Evolutionary conservation across 2,888 invertebrate species (phyloP).

Genomic region (Idaea aversata): DNA sequence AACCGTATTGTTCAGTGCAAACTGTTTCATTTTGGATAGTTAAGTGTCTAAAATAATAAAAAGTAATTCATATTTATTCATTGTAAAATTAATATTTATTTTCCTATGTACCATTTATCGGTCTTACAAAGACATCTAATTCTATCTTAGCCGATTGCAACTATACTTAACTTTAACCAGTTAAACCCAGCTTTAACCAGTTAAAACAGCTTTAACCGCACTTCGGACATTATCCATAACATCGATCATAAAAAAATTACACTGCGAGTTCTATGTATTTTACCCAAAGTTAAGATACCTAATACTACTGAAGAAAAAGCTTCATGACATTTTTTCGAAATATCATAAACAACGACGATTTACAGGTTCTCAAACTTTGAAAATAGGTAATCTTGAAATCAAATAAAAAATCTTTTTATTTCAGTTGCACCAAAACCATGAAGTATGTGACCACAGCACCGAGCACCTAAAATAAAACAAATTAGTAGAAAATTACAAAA

Average conservation of each 20-base stretch:
- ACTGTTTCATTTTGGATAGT: no score
- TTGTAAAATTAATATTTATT: no score
- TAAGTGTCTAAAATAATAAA: no score
- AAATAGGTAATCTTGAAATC: background rate
- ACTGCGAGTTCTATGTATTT: background rate
- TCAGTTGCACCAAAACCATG: constrained; percentile 94
- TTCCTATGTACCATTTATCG: no score
- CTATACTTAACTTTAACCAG: background rate
- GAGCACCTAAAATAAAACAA: constrained; percentile 85
- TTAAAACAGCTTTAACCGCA: background rate
- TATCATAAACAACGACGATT: background rate
- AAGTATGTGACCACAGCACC: constrained; percentile 94
- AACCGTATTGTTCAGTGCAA: no score
- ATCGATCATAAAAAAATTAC: background rate
- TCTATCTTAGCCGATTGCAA: no score
- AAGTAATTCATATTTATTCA: background rate
- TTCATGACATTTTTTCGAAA: background rate
- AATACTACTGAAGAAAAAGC: background rate
- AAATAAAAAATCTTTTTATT: constrained; percentile 67
- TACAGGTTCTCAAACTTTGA: background rate
- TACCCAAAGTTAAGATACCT: no score
- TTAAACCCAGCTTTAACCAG: background rate
- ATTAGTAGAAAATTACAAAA: background rate
- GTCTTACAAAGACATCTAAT: no score
- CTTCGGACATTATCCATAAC: background rate